A percentile compares a stretch with the other conserved stretches of the same genome.
These are phyloP conservation scores for Diachasmimorpha longicaudata DNA, from an alignment of 1,140 invertebrate species.

Conservation along the genomic window DNA sequence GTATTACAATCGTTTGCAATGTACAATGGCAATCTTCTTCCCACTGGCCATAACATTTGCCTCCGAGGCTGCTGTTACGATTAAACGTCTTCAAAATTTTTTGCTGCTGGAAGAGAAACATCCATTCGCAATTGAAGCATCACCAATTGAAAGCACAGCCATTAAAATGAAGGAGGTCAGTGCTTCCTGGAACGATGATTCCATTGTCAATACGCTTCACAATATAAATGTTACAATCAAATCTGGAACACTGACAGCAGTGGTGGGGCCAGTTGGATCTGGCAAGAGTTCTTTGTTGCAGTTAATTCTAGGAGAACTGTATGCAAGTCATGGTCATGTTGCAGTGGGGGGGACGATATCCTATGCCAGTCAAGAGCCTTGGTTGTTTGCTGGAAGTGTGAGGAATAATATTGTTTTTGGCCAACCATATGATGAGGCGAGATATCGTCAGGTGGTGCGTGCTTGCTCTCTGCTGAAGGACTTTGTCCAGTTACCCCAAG, in stretches of 20 bases:
- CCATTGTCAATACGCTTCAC: conserved; percentile 67
- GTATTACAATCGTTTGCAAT: conserved; percentile 75
- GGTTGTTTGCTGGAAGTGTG: conserved; percentile 72
- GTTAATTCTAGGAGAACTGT: conserved; percentile 74
- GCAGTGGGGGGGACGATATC: conserved; percentile 69
- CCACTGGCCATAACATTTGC: conserved; percentile 68
- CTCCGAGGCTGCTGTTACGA: conserved; percentile 70
- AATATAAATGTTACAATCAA: conserved; percentile 69
- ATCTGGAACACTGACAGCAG: conserved; percentile 71
- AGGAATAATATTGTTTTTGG: conserved; percentile 85
- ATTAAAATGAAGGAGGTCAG: conserved; percentile 62
- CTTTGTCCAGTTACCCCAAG: conserved; percentile 68
- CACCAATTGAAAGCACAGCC: conserved; percentile 38
- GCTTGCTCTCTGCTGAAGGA: conserved; percentile 69
- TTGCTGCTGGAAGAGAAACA: conserved; percentile 63
- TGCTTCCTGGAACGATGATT: conserved; percentile 68
- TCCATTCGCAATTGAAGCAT: conserved; percentile 35
- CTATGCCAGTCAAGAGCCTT: conserved; percentile 79
- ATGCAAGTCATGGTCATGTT: conserved; percentile 67
- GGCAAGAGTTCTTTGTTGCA: conserved; percentile 83
- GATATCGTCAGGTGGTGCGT: conserved; percentile 68
- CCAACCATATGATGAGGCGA: conserved; percentile 66
- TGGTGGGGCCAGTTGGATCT: conserved; percentile 80
- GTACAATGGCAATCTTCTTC: conserved; percentile 78
- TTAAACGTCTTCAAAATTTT: conserved; percentile 66